Evolutionary conservation across 2,888 invertebrate species (phyloP).

Genomic region (Caprella mutica): DNA sequence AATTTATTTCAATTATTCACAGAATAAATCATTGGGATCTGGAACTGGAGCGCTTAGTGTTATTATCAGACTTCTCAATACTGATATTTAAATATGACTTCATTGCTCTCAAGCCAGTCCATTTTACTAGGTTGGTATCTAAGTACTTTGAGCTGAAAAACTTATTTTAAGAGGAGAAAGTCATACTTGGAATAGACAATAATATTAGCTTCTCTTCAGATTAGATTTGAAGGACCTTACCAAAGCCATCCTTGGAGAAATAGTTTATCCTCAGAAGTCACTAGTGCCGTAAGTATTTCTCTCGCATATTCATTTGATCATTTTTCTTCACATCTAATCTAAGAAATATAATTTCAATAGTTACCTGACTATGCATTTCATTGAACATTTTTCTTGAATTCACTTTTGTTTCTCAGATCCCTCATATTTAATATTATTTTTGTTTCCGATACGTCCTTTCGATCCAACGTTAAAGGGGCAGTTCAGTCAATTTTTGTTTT

Average conservation of each 20-base stretch:
- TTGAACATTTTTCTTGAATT: too few relatives aligned
- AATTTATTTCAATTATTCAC: slow-evolving; percentile 37
- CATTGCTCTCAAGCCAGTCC: slow-evolving; percentile 62
- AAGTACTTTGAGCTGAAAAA: not conserved
- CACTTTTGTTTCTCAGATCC: too few relatives aligned
- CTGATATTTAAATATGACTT: slow-evolving; percentile 73
- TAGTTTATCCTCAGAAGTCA: slow-evolving; percentile 68
- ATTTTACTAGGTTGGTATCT: slow-evolving; percentile 46
- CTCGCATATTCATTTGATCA: too few relatives aligned
- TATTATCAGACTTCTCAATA: slow-evolving; percentile 60
- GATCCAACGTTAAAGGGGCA: too few relatives aligned
- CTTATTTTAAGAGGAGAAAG: not conserved
- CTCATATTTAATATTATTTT: too few relatives aligned
- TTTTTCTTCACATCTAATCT: too few relatives aligned
- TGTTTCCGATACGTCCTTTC: too few relatives aligned
- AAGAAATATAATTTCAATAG: too few relatives aligned
- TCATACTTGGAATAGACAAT: not conserved
- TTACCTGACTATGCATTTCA: too few relatives aligned
- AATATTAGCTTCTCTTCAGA: not conserved
- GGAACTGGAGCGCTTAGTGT: slow-evolving; percentile 65
- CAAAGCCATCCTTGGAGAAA: slow-evolving; percentile 59
- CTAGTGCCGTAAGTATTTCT: slow-evolving; percentile 76
- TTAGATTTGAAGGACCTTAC: slow-evolving; percentile 55
- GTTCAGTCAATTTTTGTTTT: too few relatives aligned
- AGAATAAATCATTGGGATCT: slow-evolving; percentile 81